These are phyloP conservation scores for Oceanodroma leucorhoa DNA, from an alignment of 2,797 vertebrate species.

Conservation along the genomic window DNA sequence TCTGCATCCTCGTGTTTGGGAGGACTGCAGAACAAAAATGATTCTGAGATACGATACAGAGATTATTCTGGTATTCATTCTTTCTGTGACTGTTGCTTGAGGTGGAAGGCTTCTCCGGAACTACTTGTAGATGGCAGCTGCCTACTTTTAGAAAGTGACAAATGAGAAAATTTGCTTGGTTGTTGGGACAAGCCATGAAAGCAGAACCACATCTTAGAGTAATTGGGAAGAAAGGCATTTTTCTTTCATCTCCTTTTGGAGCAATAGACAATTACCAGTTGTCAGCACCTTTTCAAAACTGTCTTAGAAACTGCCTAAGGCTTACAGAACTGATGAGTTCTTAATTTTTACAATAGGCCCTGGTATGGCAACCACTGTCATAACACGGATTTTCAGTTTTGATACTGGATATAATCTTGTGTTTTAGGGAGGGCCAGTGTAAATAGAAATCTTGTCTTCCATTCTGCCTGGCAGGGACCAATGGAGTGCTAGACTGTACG, in stretches of 20 bases:
- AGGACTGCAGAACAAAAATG: neutral
- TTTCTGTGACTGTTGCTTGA: neutral
- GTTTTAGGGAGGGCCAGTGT: neutral
- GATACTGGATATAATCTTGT: neutral
- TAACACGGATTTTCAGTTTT: neutral
- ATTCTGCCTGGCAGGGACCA: neutral
- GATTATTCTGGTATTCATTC: neutral
- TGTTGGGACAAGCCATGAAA: neutral
- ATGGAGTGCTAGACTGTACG: neutral
- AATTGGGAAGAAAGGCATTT: neutral
- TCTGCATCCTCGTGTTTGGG: neutral
- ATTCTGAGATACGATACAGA: neutral
- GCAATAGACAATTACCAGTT: constrained; percentile 4
- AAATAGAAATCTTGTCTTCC: neutral
- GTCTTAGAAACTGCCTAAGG: constrained; percentile 23
- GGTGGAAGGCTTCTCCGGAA: neutral
- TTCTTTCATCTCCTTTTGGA: constrained; percentile 6
- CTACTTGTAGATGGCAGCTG: neutral
- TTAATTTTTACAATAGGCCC: neutral
- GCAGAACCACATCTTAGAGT: neutral
- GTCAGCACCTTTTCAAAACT: constrained; percentile 44
- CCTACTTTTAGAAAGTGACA: neutral
- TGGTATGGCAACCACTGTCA: neutral
- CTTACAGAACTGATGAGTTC: constrained; percentile 18
- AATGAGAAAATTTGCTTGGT: neutral